Base-by-base conservation (phyloP, 1,140 invertebrate genomes). In the Rhizoglyphus robini region DNA sequence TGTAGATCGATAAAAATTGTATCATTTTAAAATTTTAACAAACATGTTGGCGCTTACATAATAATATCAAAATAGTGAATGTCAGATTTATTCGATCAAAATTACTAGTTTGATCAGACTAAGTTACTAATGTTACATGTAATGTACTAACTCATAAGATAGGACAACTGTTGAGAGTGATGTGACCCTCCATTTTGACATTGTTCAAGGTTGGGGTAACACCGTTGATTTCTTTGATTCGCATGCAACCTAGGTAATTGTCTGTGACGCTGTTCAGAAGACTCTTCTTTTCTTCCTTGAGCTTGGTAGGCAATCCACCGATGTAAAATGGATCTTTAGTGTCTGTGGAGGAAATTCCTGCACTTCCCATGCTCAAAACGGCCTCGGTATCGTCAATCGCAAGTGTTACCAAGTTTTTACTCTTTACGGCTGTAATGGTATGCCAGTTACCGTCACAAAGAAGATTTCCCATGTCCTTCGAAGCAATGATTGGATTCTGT, bases 371-470 rank as follows among this genome's bases (percentile, higher is more conserved):
- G 4, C 83, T 81, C 5, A 85, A 77, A 62, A 83, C 74, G 2
- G 82, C 77, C 71, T 82, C 80, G 65, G 83, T 79, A 41, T 86
- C 84, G 74, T 95, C 88, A 0, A 94, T 87, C 0, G 83, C 83
- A 11, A 96, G 73, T 0, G 84, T 83, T 0, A 92, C 83, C 0
- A 90, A 82, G 73, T 90, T 90, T 74, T 86, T 88, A 2, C 84
- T 83, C 78, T 93, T 94, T 0, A 84, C 76, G 58, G 84, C 90
- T 80, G 84, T 79, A 70, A 96, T 87, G 18, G 79, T 85, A 73
- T 96, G 93, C 91, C 93, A 97, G 31, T 89, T 79, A 34, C 94
- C 93, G 78, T 98, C 90, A 74, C 94, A 97, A 30, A 91, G 80
- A 31, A 82, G 81, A 73, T 85, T 83, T 32, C 83, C 80, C n/a